These are phyloP conservation scores for Cephus sareptanus DNA, from an alignment of 2,888 invertebrate species.

Conservation along the genomic window DNA sequence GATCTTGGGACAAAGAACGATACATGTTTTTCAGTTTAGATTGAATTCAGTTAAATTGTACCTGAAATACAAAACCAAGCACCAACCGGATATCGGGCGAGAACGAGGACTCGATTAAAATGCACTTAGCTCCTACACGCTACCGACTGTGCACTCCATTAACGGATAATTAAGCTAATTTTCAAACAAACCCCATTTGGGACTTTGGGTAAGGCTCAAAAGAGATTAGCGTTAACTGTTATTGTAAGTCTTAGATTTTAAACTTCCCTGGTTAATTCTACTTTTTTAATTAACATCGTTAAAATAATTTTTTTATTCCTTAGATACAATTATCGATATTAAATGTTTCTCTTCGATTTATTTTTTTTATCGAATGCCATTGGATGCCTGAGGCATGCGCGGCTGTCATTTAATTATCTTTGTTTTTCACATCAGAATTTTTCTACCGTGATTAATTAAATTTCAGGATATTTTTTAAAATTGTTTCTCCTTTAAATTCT, in stretches of 20 bases:
- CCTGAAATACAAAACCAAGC: neutral
- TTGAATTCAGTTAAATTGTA: neutral
- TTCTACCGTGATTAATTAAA: neutral
- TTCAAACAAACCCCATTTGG: neutral
- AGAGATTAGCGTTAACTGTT: neutral
- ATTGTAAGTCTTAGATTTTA: neutral
- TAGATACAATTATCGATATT: neutral
- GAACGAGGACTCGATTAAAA: neutral
- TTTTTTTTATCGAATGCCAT: neutral
- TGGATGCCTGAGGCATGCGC: neutral
- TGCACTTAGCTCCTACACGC: neutral
- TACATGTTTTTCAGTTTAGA: neutral
- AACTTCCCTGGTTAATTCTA: neutral
- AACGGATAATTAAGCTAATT: conserved; percentile 11
- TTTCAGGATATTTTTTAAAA: neutral
- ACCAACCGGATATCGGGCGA: neutral
- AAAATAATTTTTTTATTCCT: neutral
- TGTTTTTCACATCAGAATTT: neutral
- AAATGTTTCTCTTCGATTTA: neutral
- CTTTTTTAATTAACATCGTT: too few relatives aligned
- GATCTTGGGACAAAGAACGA: neutral
- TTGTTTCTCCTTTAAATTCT: neutral
- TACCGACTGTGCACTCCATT: neutral
- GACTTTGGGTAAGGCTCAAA: neutral
- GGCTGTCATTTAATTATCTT: neutral